Evolutionary conservation across 2,113 vertebrate genomes (phyloP).

Genomic region (Paedocypris sp.): DNA sequence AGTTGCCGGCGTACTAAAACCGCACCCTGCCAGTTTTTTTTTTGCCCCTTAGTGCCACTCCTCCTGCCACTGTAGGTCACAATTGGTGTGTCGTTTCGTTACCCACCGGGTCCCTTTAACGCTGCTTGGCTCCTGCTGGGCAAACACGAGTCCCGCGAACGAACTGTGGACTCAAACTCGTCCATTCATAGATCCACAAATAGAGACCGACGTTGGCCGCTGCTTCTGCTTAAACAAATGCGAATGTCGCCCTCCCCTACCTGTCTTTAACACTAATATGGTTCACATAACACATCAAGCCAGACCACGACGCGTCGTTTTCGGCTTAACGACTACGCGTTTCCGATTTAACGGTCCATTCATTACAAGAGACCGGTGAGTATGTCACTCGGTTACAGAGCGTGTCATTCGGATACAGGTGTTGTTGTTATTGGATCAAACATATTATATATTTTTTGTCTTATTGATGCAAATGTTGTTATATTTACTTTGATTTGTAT

Average conservation of each 20-base stretch:
- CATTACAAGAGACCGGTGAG: neutral
- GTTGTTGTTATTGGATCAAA: too few species aligned
- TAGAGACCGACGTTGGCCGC: conserved; percentile 21
- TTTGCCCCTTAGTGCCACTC: conserved; percentile 52
- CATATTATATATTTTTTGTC: too few species aligned
- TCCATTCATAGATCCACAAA: conserved; percentile 25
- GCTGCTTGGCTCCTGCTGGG: conserved; percentile 7
- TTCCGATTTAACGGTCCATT: neutral
- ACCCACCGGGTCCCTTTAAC: conserved; percentile 35
- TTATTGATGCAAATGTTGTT: too few species aligned
- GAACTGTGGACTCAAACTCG: conserved; percentile 12
- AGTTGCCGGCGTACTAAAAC: conserved; percentile 75
- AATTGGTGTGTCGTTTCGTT: conserved; percentile 56
- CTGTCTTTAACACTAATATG: conserved; percentile 3
- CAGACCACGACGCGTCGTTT: neutral
- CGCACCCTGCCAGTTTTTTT: conserved; percentile 78
- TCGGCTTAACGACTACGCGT: neutral
- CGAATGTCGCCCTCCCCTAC: conserved; percentile 23
- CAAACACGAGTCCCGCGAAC: conserved; percentile 6
- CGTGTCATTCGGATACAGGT: too few species aligned
- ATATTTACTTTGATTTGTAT: too few species aligned
- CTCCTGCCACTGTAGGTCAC: conserved; percentile 65
- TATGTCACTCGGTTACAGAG: too few species aligned
- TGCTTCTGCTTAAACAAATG: conserved; percentile 32
- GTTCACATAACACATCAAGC: conserved; percentile 1